Conservation (phyloP, 2,888 invertebrate species). For the Creontiades dilutus region DNA sequence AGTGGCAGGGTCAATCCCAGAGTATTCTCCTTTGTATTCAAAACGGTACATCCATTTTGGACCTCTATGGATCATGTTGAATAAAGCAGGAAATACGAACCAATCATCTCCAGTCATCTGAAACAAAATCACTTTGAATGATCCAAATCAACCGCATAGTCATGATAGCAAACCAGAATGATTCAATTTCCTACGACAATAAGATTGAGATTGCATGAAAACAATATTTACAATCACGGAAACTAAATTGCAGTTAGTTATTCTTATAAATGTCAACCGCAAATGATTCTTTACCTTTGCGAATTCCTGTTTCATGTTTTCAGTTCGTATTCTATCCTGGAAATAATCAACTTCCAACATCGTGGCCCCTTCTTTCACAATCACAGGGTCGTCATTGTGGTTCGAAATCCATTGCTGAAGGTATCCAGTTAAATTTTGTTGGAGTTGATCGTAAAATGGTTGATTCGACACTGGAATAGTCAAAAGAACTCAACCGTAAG, state of each 20-base stretch:
- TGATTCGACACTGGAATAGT: background rate
- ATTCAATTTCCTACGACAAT: too few species aligned
- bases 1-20: background rate
- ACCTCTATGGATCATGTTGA: background rate
- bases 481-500: too few species aligned
- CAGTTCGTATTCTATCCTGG: background rate
- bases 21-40: background rate
- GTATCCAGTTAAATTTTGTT: slow-evolving; percentile 11
- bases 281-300: background rate
- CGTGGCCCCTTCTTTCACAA: background rate
- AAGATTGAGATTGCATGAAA: too few species aligned
- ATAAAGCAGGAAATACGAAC: background rate
- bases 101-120: background rate
- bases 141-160: too few species aligned
- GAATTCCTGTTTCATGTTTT: background rate
- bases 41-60: slow-evolving; percentile 15
- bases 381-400: slow-evolving; percentile 1
- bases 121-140: background rate
- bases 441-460: background rate
- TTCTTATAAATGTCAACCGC: too few species aligned
- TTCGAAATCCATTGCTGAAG: background rate
- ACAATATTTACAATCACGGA: too few species aligned
- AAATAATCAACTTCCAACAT: background rate
- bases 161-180: too few species aligned
- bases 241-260: too few species aligned